A percentile compares a stretch with the other conserved stretches of the same genome.
phyloP scores from a whole-genome alignment of 2,888 invertebrate genomes.

The Xylocampa areola region DNA sequence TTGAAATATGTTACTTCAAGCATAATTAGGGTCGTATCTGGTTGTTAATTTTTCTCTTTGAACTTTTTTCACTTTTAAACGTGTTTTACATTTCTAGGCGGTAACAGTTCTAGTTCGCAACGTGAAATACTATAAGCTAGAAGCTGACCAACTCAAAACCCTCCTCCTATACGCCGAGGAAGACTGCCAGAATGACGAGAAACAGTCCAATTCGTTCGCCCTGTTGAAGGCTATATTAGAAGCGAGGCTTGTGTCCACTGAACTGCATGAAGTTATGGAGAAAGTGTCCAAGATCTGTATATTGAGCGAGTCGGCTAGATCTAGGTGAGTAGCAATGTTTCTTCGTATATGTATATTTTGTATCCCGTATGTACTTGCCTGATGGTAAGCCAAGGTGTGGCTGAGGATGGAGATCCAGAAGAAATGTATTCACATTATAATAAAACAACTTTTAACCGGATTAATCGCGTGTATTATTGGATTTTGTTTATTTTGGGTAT shows the following conservation, averaged over 20 bases:
- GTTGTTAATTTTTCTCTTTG: background rate
- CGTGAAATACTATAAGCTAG: slow-evolving; percentile 92
- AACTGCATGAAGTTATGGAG: slow-evolving; percentile 94
- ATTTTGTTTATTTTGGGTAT: too few species aligned
- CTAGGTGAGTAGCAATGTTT: slow-evolving; percentile 71
- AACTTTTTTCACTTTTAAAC: background rate
- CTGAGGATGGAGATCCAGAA: too few species aligned
- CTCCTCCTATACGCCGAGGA: slow-evolving; percentile 96
- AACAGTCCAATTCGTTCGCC: slow-evolving; percentile 96
- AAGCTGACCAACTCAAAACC: slow-evolving; percentile 93
- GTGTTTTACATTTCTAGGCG: slow-evolving; percentile 85
- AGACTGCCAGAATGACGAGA: slow-evolving; percentile 95
- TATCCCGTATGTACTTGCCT: too few species aligned
- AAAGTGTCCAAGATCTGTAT: slow-evolving; percentile 95
- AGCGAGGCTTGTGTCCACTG: slow-evolving; percentile 92
- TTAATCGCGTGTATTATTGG: too few species aligned
- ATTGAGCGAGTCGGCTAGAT: slow-evolving; percentile 91
- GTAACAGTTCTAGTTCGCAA: slow-evolving; percentile 95
- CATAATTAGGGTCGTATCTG: too few species aligned
- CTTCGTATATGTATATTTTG: background rate
- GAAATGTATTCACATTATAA: too few species aligned
- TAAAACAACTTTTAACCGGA: too few species aligned
- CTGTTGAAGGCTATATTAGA: slow-evolving; percentile 95
- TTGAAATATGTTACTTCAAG: too few species aligned
- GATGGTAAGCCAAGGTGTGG: too few species aligned